A percentile compares a stretch with the other conserved stretches of the same genome.
Conservation (phyloP, 2,797 vertebrate genomes). For the Jordanella pulchra region DNA sequence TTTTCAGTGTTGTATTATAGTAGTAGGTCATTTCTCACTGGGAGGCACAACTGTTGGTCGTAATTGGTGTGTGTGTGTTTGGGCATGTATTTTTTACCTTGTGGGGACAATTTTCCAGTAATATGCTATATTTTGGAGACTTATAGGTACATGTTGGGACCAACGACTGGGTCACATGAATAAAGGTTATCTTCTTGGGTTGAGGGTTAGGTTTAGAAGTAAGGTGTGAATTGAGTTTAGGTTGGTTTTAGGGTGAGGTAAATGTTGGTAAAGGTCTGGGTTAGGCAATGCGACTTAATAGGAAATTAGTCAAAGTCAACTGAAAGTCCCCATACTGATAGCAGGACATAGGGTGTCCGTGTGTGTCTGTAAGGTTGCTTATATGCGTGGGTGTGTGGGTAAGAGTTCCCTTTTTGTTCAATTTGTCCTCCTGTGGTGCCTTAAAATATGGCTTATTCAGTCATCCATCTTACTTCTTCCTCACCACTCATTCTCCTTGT, state of each 20-base stretch:
- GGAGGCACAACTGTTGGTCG: slow-evolving; percentile 55
- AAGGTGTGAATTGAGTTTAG: too few species aligned
- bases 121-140: too few species aligned
- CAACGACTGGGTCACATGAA: too few species aligned
- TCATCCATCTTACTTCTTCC: neutral
- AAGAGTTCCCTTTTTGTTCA: slow-evolving; percentile 34
- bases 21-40: slow-evolving; percentile 55
- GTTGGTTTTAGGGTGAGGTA: too few species aligned
- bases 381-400: neutral
- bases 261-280: too few species aligned
- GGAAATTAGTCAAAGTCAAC: too few species aligned
- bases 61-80: slow-evolving; percentile 41
- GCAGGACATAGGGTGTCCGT: slow-evolving; percentile 1
- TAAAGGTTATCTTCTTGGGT: too few species aligned
- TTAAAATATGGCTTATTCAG: slow-evolving; percentile 32
- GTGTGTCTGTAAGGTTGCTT: slow-evolving; percentile 3
- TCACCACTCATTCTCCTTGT: neutral
- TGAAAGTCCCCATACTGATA: too few species aligned
- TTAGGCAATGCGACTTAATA: too few species aligned
- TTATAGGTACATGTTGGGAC: too few species aligned
- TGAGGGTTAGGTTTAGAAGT: too few species aligned
- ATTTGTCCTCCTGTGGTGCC: slow-evolving; percentile 18
- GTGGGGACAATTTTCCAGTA: too few species aligned
- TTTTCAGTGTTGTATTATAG: slow-evolving; percentile 40
- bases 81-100: neutral